phyloP scores from a whole-genome alignment of 2,888 invertebrate species.

The Automeris io region DNA sequence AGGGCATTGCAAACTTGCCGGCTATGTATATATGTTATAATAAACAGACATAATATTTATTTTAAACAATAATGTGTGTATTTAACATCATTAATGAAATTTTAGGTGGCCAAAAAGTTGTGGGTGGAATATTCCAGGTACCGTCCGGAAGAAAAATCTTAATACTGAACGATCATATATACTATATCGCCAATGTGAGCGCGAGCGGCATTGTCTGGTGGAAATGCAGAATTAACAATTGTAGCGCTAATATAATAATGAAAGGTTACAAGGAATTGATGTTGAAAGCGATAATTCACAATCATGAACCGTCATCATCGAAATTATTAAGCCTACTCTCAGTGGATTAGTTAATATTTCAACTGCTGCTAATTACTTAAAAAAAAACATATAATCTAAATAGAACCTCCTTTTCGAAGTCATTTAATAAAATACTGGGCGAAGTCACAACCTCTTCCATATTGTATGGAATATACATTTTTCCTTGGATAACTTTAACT shows the following conservation, averaged over 20 bases:
- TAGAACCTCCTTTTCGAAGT: too few relatives aligned
- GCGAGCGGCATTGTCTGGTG: slow-evolving; percentile 1
- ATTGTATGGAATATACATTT: too few relatives aligned
- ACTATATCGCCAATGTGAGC: not conserved
- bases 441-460: too few relatives aligned
- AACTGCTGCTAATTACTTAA: too few relatives aligned
- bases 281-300: slow-evolving; percentile 4
- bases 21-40: too few relatives aligned
- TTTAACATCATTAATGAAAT: not conserved
- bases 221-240: slow-evolving; percentile 3
- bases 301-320: slow-evolving; percentile 4
- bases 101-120: slow-evolving; percentile 1
- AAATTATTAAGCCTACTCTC: not conserved
- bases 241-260: slow-evolving; percentile 6
- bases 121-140: slow-evolving; percentile 9
- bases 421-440: too few relatives aligned
- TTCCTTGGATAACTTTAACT: too few relatives aligned
- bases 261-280: slow-evolving; percentile 1
- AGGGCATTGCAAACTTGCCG: too few relatives aligned
- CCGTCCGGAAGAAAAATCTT: slow-evolving; percentile 6
- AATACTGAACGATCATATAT: slow-evolving; percentile 7
- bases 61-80: too few relatives aligned
- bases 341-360: too few relatives aligned
- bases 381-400: too few relatives aligned
- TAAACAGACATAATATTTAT: too few relatives aligned